Conservation (phyloP, 1,140 invertebrate genomes). For the Dendrolimus punctatus region DNA sequence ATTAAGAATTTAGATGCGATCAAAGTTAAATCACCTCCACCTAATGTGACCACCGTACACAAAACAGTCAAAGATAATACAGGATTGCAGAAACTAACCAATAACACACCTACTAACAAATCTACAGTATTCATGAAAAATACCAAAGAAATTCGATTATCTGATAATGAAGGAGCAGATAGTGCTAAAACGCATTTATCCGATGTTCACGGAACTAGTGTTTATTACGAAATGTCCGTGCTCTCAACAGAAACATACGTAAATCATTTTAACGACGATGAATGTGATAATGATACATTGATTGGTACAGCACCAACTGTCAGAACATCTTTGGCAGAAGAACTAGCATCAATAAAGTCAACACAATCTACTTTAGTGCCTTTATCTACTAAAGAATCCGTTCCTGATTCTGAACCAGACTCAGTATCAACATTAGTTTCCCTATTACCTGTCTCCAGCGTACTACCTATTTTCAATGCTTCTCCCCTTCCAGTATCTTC, state of each 20-base stretch:
- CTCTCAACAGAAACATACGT: slow-evolving; percentile 65
- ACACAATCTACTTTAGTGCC: slow-evolving; percentile 20
- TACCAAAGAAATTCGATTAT: slow-evolving; percentile 59
- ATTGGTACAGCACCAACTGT: slow-evolving; percentile 25
- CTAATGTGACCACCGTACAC: slow-evolving; percentile 39
- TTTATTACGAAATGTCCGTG: slow-evolving; percentile 66
- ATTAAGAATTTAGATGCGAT: slow-evolving; percentile 46
- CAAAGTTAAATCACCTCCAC: slow-evolving; percentile 34
- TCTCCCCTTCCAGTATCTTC: slow-evolving; percentile 37
- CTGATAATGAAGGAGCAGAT: slow-evolving; percentile 54
- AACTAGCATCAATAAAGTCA: slow-evolving; percentile 33
- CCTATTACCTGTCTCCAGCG: slow-evolving; percentile 22
- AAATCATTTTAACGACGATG: slow-evolving; percentile 46
- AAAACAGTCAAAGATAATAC: slow-evolving; percentile 44
- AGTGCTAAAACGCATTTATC: slow-evolving; percentile 48
- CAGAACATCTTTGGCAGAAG: slow-evolving; percentile 41
- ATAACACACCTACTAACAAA: slow-evolving; percentile 49
- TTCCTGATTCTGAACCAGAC: slow-evolving; percentile 22
- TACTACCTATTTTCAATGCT: slow-evolving; percentile 18
- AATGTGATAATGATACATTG: slow-evolving; percentile 53
- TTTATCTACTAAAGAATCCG: slow-evolving; percentile 18
- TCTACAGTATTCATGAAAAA: slow-evolving; percentile 59
- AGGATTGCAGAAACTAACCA: slow-evolving; percentile 37
- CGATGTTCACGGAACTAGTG: slow-evolving; percentile 63
- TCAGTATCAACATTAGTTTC: slow-evolving; percentile 23